Base-by-base conservation (phyloP, 1,140 invertebrate species). In the Drosophila miranda region DNA sequence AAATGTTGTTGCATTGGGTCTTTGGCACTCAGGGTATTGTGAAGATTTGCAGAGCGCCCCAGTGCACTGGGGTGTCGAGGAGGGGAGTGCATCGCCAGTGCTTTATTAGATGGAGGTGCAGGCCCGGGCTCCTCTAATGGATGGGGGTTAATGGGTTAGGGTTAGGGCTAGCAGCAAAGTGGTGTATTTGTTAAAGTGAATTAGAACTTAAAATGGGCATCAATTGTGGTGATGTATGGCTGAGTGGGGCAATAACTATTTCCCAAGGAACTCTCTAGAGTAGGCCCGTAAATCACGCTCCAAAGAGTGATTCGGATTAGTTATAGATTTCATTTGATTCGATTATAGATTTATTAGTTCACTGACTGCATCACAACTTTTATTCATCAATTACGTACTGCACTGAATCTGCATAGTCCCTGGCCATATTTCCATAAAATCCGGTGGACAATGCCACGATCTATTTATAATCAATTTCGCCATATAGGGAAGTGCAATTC, bases 61-160 rank as follows among this genome's bases (percentile, higher is more conserved):
- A 43, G 41, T 19, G 16, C 42, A 49, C 34, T 28, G 38, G 28
- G 38, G 30, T 48, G 26, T 50, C 21, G 34, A 48, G 41, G 42
- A 46, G 26, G 59, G 52, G 48, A 14, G 41, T 9, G 46, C 44
- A 67, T 42, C 43, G 38, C 30, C 66, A 70, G 42, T 70, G 48
- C 70, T 57, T 73, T 74, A 74, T 74, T 74, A 75, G 54, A 68
- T 54, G 53, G 54, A 50, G 44, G 34, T 38, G 34, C 1, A 4
- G 34, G 34, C 11, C 11, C 11, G 11, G 1, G 49, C 49, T 44
- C 41, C 66, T 51, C 55, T 67, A 75, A 75, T 75, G 72, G 71
- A 75, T 59, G 52, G 72, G 34, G 70, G 71, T 75, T 75, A 75
- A 67, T 75, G 71, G 71, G 71, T 48, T 75, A 56, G 62, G 54